Base-by-base conservation (phyloP, 2,113 vertebrate genomes). In the Morphnarchus princeps region DNA sequence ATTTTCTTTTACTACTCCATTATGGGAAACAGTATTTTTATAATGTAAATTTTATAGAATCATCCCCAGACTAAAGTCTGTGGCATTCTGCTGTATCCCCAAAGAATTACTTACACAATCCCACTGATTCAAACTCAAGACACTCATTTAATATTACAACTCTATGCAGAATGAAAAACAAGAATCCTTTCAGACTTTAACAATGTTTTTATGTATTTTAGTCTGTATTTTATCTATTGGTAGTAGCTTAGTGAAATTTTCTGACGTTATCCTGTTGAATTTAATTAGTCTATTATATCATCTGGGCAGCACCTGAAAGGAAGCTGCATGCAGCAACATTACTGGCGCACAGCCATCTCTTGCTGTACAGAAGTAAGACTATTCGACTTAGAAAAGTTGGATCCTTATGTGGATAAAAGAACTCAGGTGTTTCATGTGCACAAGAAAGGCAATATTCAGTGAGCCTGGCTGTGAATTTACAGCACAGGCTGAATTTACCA, bases 41-140 rank as follows among this genome's bases (percentile, higher is more conserved):
- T 91, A 97, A 97, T 78, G 89, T 80, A 95, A 95, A 96, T 98
- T 97, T 97, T 94, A 95, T 67, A 95, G 91, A 97, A 93, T 83
- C 90, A 96, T 97, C 94, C 90, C 54, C 49, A 96, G 96, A 96
- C 90, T 82, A 69, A 95, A 91, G 82, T 96, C 94, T 80, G 74
- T 83, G 96, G 66, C 85, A 89, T 95, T 95, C 94, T 89, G 84
- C 70, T 82, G 55, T 70, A 93, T 96, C 96, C 85, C 89, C 57
- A 36, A 95, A 94, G 93, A 98, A 97, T 94, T 95, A 95, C 86
- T 80, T 88, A 86, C 3, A 94, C 38, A 94, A 63, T 97, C 71
- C 89, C 65, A 93, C 34, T 92, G 90, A 96, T 85, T 92, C 94
- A 72, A 92, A 91, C 50, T 96, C 95, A 97, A 97, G 91, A 59